A percentile compares a stretch with the other conserved stretches of the same genome.
Conservation (phyloP, 64 coral and sea anemone genomes). For the Porites lutea region DNA sequence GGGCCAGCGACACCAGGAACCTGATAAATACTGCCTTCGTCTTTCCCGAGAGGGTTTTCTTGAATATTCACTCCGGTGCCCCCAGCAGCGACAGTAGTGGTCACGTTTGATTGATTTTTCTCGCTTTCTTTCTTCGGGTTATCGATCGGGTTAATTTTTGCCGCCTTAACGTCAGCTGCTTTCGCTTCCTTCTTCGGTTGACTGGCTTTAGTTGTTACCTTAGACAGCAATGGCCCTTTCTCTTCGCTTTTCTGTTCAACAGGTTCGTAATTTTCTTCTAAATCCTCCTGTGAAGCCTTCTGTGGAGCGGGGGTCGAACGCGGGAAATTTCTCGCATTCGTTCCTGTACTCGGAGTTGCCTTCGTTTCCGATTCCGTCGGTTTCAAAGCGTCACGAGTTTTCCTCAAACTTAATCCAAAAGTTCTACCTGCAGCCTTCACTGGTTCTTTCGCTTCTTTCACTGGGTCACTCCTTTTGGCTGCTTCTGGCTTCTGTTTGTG, state of each 20-base stretch:
- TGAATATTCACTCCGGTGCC: constrained; percentile 77
- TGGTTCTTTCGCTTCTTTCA: constrained; percentile 29
- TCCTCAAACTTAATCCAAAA: not conserved
- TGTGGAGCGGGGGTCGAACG: constrained; percentile 9
- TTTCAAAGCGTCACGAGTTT: not conserved
- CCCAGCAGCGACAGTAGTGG: constrained; percentile 13
- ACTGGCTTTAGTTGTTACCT: not conserved
- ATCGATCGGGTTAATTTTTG: constrained; percentile 30
- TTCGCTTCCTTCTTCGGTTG: constrained; percentile 9
- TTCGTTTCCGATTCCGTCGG: not conserved
- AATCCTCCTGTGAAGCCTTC: constrained; percentile 6
- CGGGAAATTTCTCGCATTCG: not conserved
- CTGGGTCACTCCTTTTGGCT: constrained; percentile 18
- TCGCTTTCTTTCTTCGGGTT: constrained; percentile 57
- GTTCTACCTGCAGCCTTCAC: constrained; percentile 1
- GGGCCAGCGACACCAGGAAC: constrained; percentile 33
- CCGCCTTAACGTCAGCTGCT: constrained; percentile 9
- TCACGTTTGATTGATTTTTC: constrained; percentile 64
- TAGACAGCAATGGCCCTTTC: not conserved
- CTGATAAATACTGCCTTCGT: constrained; percentile 66
- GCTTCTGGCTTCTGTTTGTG: constrained; percentile 44
- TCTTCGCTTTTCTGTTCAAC: constrained; percentile 22
- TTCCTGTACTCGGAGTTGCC: not conserved
- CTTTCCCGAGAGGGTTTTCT: constrained; percentile 81
- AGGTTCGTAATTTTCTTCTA: constrained; percentile 34